phyloP scores from a whole-genome alignment of 35 echinoderm and acorn worm genomes.

The Chiridota heheva region DNA sequence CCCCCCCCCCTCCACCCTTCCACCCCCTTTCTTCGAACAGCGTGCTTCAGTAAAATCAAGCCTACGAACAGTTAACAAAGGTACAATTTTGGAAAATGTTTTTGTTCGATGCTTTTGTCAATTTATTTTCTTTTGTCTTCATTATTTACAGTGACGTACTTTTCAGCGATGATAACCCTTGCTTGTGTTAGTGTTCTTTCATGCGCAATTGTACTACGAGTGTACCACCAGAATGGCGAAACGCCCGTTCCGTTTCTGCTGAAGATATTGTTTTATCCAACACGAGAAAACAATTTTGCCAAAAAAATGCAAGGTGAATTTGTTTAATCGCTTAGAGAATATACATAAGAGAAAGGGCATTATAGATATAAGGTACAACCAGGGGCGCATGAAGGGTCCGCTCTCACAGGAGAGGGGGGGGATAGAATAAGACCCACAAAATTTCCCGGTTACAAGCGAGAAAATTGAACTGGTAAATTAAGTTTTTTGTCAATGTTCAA shows the following conservation, averaged over 20 bases:
- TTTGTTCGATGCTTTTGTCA: not conserved
- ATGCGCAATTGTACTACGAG: not conserved
- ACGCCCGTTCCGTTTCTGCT: conserved; percentile 8
- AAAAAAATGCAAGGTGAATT: no score
- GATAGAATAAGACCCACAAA: no score
- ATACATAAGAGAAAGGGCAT: no score
- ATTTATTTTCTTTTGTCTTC: conserved; percentile 4
- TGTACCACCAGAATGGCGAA: not conserved
- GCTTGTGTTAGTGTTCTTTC: not conserved
- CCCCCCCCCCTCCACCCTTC: not conserved
- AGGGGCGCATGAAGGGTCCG: no score
- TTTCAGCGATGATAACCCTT: conserved; percentile 11
- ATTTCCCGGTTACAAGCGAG: no score
- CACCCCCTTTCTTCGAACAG: not conserved
- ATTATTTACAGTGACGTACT: conserved; percentile 15
- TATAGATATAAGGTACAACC: no score
- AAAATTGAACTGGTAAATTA: no score
- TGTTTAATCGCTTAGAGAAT: no score
- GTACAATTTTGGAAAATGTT: not conserved
- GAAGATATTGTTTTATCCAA: no score
- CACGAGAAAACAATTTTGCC: no score
- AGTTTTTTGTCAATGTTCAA: no score
- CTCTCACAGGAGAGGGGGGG: no score
- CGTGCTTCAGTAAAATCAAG: not conserved
- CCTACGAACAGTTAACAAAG: not conserved